Evolutionary conservation across 1,140 invertebrate genomes (phyloP).

Genomic region (Hycleus cichorii): DNA sequence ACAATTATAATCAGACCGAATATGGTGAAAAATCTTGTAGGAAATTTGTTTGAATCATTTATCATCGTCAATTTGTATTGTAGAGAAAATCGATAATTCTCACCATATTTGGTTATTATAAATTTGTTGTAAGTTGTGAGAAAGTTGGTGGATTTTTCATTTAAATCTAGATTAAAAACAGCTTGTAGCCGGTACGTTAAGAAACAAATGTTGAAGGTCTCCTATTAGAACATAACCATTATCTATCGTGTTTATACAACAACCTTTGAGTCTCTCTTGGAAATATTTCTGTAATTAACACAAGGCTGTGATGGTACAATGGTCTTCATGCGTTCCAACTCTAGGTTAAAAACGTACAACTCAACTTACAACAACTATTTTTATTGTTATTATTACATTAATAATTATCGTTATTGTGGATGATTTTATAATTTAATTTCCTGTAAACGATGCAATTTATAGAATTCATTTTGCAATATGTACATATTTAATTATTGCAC

Average conservation of each 20-base stretch:
- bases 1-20: slow-evolving; percentile 3
- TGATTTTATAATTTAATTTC: background rate
- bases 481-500: background rate
- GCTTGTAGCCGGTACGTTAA: background rate
- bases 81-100: too few species aligned
- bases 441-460: background rate
- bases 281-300: slow-evolving; percentile 17
- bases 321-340: background rate
- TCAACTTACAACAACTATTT: background rate
- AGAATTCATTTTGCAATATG: too few species aligned
- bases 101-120: too few species aligned
- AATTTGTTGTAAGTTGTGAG: too few species aligned
- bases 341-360: background rate
- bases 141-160: too few species aligned
- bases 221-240: background rate
- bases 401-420: background rate
- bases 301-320: slow-evolving; percentile 12
- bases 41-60: too few species aligned
- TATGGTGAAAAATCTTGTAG: too few species aligned
- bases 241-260: background rate
- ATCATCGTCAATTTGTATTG: too few species aligned
- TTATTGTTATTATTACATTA: background rate
- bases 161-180: too few species aligned
- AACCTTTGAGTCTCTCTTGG: background rate
- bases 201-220: background rate